Conservation (phyloP, 2,113 vertebrate genomes). For the Dendropsophus ebraccatus region DNA sequence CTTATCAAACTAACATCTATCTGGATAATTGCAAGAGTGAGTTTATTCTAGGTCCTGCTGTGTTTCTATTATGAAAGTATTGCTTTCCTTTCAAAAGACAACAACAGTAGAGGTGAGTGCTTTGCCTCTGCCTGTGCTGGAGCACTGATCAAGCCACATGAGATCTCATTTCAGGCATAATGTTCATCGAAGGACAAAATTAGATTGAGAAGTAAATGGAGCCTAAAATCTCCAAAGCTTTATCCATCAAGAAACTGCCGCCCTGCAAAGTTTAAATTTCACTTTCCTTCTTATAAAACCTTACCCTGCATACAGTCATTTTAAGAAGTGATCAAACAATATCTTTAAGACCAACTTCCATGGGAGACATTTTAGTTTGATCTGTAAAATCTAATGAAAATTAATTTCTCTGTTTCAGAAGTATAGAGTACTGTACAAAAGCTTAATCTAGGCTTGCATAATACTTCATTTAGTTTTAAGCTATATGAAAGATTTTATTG, state of each 20-base stretch:
- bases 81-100: constrained; percentile 65
- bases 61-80: constrained; percentile 70
- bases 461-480: not conserved
- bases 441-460: not conserved
- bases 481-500: not conserved
- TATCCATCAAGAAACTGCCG: constrained; percentile 80
- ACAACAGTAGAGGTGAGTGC: constrained; percentile 70
- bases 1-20: constrained; percentile 14
- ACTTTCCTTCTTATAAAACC: constrained; percentile 67
- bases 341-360: not conserved
- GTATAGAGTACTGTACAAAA: not conserved
- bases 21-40: constrained; percentile 60
- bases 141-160: constrained; percentile 79
- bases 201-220: constrained; percentile 88
- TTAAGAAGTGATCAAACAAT: constrained; percentile 66
- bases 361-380: not conserved
- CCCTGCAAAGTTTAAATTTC: constrained; percentile 79
- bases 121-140: constrained; percentile 75
- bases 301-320: constrained; percentile 65
- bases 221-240: constrained; percentile 84
- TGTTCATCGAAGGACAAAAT: constrained; percentile 87
- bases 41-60: constrained; percentile 66
- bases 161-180: constrained; percentile 82
- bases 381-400: constrained; percentile 15
- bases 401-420: not conserved